Percentiles rank a stretch among this genome's conserved stretches.
phyloP scores from a whole-genome alignment of 35 echinoderm and acorn worm genomes.

The Stichopus chloronotus region DNA sequence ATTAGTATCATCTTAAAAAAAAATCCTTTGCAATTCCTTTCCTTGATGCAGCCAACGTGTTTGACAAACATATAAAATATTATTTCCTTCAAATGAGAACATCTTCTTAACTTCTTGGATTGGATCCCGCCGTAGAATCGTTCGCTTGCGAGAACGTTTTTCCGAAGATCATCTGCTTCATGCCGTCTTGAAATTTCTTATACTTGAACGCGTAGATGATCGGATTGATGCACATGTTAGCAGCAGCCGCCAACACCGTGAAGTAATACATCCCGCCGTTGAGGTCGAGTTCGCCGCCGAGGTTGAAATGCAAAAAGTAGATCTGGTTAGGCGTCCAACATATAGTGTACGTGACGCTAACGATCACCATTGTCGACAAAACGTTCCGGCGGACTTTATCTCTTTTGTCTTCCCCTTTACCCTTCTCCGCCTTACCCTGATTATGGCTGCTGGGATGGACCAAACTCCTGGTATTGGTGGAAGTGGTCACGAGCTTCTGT shows the following conservation, averaged over 20 bases:
- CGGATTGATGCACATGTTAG: conserved; percentile 63
- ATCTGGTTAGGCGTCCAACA: conserved; percentile 75
- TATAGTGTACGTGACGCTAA: conserved; percentile 50
- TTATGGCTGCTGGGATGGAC: background rate
- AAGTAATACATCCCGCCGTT: conserved; percentile 33
- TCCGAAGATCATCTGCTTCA: conserved; percentile 44
- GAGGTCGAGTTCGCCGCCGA: conserved; percentile 47
- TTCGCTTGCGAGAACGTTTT: background rate
- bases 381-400: conserved; percentile 48
- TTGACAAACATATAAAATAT: no score
- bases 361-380: conserved; percentile 57
- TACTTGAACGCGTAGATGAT: conserved; percentile 58
- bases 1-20: no score
- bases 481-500: no score
- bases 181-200: conserved; percentile 54
- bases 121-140: conserved; percentile 17
- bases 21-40: no score
- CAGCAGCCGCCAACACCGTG: conserved; percentile 29
- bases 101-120: conserved; percentile 19
- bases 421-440: background rate
- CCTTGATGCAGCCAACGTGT: no score
- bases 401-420: conserved; percentile 6
- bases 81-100: background rate
- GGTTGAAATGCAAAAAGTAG: conserved; percentile 55
- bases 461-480: background rate